Percentiles rank a stretch among this genome's conserved stretches.
These are phyloP conservation scores for Agrochola macilenta DNA, from an alignment of 2,888 invertebrate genomes.

Conservation along the genomic window DNA sequence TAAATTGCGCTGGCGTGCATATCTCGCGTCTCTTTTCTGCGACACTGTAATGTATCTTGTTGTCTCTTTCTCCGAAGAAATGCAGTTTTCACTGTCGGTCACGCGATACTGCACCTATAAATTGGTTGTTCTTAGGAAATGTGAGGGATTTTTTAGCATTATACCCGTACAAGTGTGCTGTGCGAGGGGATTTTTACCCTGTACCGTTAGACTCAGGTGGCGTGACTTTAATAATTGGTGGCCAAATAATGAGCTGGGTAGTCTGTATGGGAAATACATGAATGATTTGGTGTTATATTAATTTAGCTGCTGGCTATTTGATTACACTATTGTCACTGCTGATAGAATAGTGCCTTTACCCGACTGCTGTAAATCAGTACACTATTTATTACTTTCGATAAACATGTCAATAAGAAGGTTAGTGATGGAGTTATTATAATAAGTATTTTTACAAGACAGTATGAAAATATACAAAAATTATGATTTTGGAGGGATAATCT, in stretches of 20 bases:
- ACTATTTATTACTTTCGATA: background rate
- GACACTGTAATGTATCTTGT: constrained; percentile 14
- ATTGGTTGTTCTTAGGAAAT: constrained; percentile 67
- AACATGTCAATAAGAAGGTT: background rate
- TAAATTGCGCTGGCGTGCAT: constrained; percentile 67
- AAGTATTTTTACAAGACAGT: background rate
- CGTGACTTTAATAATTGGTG: constrained; percentile 43
- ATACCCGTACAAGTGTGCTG: constrained; percentile 12
- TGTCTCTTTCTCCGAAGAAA: constrained; percentile 74
- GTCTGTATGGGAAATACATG: background rate
- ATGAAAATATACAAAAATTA: background rate
- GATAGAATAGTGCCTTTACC: background rate
- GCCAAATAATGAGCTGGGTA: constrained; percentile 27
- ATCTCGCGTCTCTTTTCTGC: constrained; percentile 64
- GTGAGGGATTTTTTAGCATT: constrained; percentile 59
- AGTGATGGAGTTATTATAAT: background rate
- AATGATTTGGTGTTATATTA: background rate
- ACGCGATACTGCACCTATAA: constrained; percentile 73
- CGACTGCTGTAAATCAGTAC: background rate
- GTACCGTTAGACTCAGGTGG: constrained; percentile 57
- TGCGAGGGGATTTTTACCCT: constrained; percentile 43
- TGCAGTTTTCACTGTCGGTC: constrained; percentile 81
- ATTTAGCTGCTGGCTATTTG: background rate
- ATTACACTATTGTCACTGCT: background rate
- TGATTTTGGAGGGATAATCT: background rate